Evolutionary conservation across 2,113 vertebrate genomes (phyloP).

Genomic region (Mugil cephalus): DNA sequence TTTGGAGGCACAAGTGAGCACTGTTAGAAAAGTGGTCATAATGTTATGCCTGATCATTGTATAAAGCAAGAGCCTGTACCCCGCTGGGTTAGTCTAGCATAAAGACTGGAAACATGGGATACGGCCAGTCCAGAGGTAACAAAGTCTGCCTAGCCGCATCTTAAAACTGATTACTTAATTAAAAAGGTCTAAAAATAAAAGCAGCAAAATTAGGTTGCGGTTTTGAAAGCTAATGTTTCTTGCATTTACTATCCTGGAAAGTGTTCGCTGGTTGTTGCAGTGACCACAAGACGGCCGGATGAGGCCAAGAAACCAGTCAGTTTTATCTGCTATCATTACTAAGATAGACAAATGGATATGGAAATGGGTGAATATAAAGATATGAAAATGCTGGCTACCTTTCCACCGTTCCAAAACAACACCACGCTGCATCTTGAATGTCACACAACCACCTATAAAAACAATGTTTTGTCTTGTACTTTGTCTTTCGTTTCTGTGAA

Average conservation of each 20-base stretch:
- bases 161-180: background rate
- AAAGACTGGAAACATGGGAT: background rate
- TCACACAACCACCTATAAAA: background rate
- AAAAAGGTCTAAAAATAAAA: background rate
- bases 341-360: too few relatives aligned
- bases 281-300: too few relatives aligned
- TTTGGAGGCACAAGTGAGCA: too few relatives aligned
- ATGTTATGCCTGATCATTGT: too few relatives aligned
- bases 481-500: background rate
- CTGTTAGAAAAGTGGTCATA: too few relatives aligned
- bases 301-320: too few relatives aligned
- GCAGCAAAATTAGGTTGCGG: background rate
- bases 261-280: background rate
- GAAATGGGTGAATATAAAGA: too few relatives aligned
- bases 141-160: background rate
- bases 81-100: conserved; percentile 11
- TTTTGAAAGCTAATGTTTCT: background rate
- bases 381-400: too few relatives aligned
- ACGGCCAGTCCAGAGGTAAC: background rate
- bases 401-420: too few relatives aligned
- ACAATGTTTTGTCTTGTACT: background rate
- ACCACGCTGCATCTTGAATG: background rate
- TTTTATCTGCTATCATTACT: too few relatives aligned
- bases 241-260: background rate
- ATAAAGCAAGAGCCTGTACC: background rate